Percentiles rank a stretch among this genome's conserved stretches.
These are phyloP conservation scores for Smittia aterrima DNA, from an alignment of 2,888 invertebrate genomes.

Conservation along the genomic window DNA sequence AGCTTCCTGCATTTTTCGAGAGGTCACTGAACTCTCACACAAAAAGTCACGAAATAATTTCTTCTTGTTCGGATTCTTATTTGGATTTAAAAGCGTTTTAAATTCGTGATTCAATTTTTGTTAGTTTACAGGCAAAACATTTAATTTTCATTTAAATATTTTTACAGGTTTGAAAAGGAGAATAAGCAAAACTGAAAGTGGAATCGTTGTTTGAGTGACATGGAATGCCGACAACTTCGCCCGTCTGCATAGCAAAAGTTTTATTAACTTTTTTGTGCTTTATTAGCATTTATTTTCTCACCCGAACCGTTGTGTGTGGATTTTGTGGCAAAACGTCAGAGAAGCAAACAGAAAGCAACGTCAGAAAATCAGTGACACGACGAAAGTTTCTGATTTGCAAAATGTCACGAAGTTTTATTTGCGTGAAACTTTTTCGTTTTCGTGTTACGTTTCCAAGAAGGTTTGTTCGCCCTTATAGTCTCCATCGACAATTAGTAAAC, in stretches of 20 bases:
- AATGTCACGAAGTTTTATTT: slow-evolving; percentile 21
- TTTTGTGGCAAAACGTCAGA: not conserved
- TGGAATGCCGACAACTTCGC: not conserved
- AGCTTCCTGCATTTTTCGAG: not conserved
- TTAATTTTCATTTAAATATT: no score
- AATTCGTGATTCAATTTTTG: no score
- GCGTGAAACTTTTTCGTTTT: no score
- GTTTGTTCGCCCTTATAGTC: not conserved
- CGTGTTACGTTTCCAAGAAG: not conserved
- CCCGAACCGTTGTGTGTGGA: not conserved
- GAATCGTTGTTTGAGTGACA: not conserved
- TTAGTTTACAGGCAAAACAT: no score
- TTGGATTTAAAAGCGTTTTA: not conserved
- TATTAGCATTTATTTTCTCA: slow-evolving; percentile 19
- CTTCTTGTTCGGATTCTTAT: not conserved
- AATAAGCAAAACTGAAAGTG: not conserved
- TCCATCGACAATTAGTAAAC: no score
- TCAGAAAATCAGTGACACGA: not conserved
- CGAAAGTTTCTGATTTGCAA: not conserved
- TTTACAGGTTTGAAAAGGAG: no score
- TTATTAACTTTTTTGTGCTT: slow-evolving; percentile 23
- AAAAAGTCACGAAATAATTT: not conserved
- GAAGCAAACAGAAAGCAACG: not conserved
- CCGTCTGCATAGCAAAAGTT: slow-evolving; percentile 10
- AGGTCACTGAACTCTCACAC: slow-evolving; percentile 1